Evolutionary conservation across 2,797 vertebrate species (phyloP), one percentile per base, ranked within the genome.

Genomic region (Bovichtus variegatus): DNA sequence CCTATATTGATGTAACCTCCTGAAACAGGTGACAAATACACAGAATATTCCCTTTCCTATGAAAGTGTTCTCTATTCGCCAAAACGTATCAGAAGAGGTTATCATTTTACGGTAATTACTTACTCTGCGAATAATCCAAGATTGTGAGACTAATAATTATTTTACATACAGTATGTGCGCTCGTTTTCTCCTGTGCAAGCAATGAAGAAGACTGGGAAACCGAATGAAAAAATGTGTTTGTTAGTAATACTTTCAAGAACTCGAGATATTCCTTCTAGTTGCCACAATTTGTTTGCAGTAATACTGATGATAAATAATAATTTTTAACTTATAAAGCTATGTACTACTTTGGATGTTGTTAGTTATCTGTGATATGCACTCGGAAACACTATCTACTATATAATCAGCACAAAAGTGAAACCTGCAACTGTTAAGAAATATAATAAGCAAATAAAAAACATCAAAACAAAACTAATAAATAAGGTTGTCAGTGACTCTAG

Each of bases 21-120:
- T 78, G 5, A 51, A 72, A 55, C 68, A 70, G 31, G 34, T 73
- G 29, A 23, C 34, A 31, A 36, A 46, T 25, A 15, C 29, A 49
- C 27, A 18, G 2, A 51, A 11, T 18, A 9, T 40, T 46, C 23
- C 11, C 19, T 41, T 3, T 19, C 19, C 23, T 40, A 8, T 55
- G n/a, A 9, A 38, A 57, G 31, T 74, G 13, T 59, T 41, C 64
- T 53, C 23, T 62, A 12, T 41, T 64, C 47, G 11, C 2, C 55
- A 5, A 27, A 27, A 49, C 10, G 10, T 40, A 44, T 38, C n/a
- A 13, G 5, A 25, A 10, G 10, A 64, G 15, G 2, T 71, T 23
- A 46, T 40, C 2, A 15, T 63, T 4, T 46, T 27, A 8, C 15
- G n/a, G 18, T 53, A 38, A 47, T 34, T 10, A 5, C 40, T 55